Conservation (phyloP, 2,113 vertebrate species). For the Acinonyx jubatus region DNA sequence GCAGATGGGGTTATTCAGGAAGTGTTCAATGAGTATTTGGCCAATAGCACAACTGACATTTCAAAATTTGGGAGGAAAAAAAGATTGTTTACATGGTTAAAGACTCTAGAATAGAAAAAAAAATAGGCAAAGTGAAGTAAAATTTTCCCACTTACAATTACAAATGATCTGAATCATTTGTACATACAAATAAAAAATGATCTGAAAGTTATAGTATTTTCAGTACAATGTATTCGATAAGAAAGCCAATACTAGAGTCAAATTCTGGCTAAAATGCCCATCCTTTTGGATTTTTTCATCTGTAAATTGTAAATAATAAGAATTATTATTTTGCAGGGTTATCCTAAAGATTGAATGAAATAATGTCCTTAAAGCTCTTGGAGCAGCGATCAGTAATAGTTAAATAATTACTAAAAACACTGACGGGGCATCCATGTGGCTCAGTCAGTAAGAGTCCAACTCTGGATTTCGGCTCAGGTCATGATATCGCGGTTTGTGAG, state of each 20-base stretch:
- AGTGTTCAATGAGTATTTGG: neutral
- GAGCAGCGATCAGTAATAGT: neutral
- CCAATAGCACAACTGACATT: constrained; percentile 15
- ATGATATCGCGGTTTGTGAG: too few species aligned
- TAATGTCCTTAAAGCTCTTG: neutral
- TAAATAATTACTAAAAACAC: neutral
- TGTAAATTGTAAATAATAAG: neutral
- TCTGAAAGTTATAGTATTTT: neutral
- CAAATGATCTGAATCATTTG: too few species aligned
- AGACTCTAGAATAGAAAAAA: neutral
- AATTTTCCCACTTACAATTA: constrained; percentile 34
- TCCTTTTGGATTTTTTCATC: neutral
- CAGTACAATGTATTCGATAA: neutral
- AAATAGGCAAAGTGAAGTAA: neutral
- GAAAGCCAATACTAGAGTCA: neutral
- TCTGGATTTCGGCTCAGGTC: too few species aligned
- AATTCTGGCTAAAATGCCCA: neutral
- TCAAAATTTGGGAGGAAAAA: neutral
- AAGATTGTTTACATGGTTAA: neutral
- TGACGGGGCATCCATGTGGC: too few species aligned
- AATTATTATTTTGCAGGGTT: neutral
- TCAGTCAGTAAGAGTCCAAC: too few species aligned
- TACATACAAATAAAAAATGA: neutral
- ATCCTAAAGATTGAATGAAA: neutral
- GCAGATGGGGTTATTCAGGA: neutral